These are phyloP conservation scores for Drymonia ruficornis DNA, from an alignment of 2,888 invertebrate genomes.

Conservation along the genomic window DNA sequence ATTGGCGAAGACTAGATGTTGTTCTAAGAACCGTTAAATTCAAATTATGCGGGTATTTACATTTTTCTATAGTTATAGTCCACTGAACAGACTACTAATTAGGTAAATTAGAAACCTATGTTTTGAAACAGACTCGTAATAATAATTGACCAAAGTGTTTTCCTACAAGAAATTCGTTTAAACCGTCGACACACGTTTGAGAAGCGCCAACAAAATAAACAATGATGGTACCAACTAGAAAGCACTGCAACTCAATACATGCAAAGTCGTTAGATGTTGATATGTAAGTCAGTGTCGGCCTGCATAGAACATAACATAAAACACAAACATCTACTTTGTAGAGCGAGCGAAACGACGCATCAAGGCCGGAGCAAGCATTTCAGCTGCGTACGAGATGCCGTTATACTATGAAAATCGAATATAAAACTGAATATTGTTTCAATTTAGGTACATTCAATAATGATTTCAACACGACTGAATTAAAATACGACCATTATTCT, in stretches of 20 bases:
- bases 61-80: not conserved
- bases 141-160: not conserved
- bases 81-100: no score
- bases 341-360: slow-evolving; percentile 18
- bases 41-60: not conserved
- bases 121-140: not conserved
- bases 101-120: not conserved
- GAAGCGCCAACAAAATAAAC: not conserved
- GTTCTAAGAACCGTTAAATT: slow-evolving; percentile 1
- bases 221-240: not conserved
- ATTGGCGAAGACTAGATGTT: not conserved
- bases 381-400: slow-evolving; percentile 1
- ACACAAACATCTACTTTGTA: slow-evolving; percentile 31
- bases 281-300: slow-evolving; percentile 41
- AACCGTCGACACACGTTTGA: not conserved
- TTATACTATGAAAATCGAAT: slow-evolving; percentile 16
- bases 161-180: not conserved
- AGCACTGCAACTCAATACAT: not conserved
- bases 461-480: not conserved
- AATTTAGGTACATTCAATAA: not conserved
- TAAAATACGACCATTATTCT: no score
- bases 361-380: slow-evolving; percentile 26
- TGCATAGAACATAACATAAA: slow-evolving; percentile 34
- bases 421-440: slow-evolving; percentile 16
- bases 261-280: not conserved